These are phyloP conservation scores for Lates calcarifer DNA, from an alignment of 2,113 vertebrate species.

Conservation along the genomic window DNA sequence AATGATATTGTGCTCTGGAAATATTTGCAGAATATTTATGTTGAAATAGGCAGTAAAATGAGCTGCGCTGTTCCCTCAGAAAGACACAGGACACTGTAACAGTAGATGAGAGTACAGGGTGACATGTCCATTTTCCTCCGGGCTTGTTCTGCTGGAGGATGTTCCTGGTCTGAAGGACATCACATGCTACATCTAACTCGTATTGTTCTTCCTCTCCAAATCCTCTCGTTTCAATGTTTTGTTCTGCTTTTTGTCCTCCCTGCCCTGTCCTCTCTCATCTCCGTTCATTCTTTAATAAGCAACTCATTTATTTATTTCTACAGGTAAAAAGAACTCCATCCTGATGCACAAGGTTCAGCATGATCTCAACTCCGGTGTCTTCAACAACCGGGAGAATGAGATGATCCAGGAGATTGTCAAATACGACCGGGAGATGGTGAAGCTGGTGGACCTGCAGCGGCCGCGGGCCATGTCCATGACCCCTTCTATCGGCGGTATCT, in stretches of 20 bases:
- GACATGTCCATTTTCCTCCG: constrained; percentile 59
- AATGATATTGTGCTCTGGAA: constrained; percentile 12
- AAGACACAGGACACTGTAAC: constrained; percentile 64
- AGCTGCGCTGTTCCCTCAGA: constrained; percentile 55
- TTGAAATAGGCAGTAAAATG: constrained; percentile 58
- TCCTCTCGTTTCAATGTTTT: constrained; percentile 32
- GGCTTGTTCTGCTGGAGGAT: constrained; percentile 61
- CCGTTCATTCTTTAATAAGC: background rate
- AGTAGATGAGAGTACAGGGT: constrained; percentile 64
- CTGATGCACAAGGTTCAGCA: constrained; percentile 98
- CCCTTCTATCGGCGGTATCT: constrained; percentile 83
- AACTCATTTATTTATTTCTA: background rate
- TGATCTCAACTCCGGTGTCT: constrained; percentile 95
- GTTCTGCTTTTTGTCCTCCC: constrained; percentile 28
- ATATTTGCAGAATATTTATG: constrained; percentile 22
- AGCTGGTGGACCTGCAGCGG: constrained; percentile 92
- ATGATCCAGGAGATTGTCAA: constrained; percentile 99
- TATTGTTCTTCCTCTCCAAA: constrained; percentile 31
- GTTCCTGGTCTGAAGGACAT: constrained; percentile 67
- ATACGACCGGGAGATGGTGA: constrained; percentile 98
- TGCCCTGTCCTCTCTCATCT: constrained; percentile 10
- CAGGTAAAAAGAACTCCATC: constrained; percentile 98
- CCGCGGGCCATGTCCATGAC: constrained; percentile 89
- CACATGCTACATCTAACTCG: constrained; percentile 43
- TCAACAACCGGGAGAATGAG: constrained; percentile 98